Evolutionary conservation across 23 tunicate species (phyloP), one percentile per base, ranked within the genome.

Genomic region (Clavelina lepadiformis): DNA sequence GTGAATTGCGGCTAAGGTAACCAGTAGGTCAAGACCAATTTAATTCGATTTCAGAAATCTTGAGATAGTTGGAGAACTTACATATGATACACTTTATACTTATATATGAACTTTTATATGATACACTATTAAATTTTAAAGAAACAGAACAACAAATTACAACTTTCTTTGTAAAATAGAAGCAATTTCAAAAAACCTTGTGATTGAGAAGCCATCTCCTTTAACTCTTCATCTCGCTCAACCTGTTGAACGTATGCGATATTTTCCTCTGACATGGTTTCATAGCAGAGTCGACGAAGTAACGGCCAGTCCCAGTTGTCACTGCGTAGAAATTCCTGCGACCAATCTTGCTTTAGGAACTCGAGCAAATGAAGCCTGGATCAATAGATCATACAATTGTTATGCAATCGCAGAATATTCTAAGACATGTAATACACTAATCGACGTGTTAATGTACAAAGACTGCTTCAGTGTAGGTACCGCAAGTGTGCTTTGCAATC

Each of bases 291-390:
- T 5, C 33, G 51, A 31, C 80, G 70, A 2, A 74, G 62, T 28
- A 47, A 11, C 51, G 64, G 41, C 80, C 80, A 74, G 33, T 74
- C 80, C 70, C 71, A 74, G 34, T 31, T 51, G 51, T 65, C 51
- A 52, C 71, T 62, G 34, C 33, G 63, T 21, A 74, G 80, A 63
- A 74, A 74, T 37, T 58, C 35, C 6, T 51, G 46, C 20, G 80
- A 51, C 80, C 71, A 74, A 23, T 74, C 62, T 25, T 36, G 71
- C 59, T 74, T 61, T 0, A 74, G 62, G 23, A 50, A 47, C 15
- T 74, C 80, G 38, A 74, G 65, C 1, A 74, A 31, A 25, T 36
- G 51, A 35, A 62, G 29, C 33, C 78, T 67, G 45, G 19, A 66
- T 18, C 19, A 63, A 63, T 36, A 36, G 25, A 34, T 19, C 37